Evolutionary conservation across 2,113 vertebrate genomes (phyloP).

Genomic region (Chaetodon trifascialis): DNA sequence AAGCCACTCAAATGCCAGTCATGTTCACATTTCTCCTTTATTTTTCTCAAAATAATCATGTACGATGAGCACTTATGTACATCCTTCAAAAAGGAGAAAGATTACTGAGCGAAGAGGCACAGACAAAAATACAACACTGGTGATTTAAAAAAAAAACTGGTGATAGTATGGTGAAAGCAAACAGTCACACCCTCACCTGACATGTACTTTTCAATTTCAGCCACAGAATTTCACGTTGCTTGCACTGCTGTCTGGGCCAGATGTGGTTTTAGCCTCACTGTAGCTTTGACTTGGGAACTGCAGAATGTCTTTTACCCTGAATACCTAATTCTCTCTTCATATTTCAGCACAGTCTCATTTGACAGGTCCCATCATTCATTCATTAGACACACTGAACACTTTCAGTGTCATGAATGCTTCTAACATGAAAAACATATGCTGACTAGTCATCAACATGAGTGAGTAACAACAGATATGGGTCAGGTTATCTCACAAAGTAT

Average conservation of each 20-base stretch:
- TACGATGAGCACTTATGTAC: constrained; percentile 56
- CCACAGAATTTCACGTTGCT: constrained; percentile 7
- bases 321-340: background rate
- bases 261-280: background rate
- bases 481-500: constrained; percentile 29
- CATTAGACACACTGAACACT: background rate
- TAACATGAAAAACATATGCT: constrained; percentile 2
- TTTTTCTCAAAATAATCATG: constrained; percentile 65
- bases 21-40: constrained; percentile 50
- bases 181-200: background rate
- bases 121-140: constrained; percentile 55
- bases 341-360: constrained; percentile 14
- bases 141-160: constrained; percentile 13
- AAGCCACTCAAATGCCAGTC: constrained; percentile 1
- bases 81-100: constrained; percentile 53
- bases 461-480: constrained; percentile 12
- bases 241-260: background rate
- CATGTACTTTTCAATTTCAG: background rate
- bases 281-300: background rate
- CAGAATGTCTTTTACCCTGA: background rate
- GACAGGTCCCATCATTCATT: background rate
- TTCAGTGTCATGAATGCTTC: background rate
- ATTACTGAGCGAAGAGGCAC: constrained; percentile 56
- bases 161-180: constrained; percentile 1
- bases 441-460: background rate